Evolutionary conservation across 1,140 invertebrate genomes (phyloP).

Genomic region (Caenorhabditis elegans): WBcel235 BX284603.4:10217001-10217500

Average conservation of each 20-base stretch:
- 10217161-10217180: neutral
- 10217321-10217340: neutral
- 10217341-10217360: neutral
- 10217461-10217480: neutral
- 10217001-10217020: no score
- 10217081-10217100: neutral
- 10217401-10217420: neutral
- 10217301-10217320: neutral
- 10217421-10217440: neutral
- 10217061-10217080: neutral
- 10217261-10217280: neutral
- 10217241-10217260: neutral
- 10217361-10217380: neutral
- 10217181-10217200: neutral
- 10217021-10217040: no score
- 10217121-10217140: neutral
- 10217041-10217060: no score
- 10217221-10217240: conserved; percentile 1
- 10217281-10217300: no score
- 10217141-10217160: conserved; percentile 20
- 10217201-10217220: neutral
- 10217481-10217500: neutral
- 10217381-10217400: neutral
- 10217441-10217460: neutral
- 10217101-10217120: neutral